Conservation (phyloP, 53 echinoderm and acorn worm genomes). For the Luidia sarsii region DNA sequence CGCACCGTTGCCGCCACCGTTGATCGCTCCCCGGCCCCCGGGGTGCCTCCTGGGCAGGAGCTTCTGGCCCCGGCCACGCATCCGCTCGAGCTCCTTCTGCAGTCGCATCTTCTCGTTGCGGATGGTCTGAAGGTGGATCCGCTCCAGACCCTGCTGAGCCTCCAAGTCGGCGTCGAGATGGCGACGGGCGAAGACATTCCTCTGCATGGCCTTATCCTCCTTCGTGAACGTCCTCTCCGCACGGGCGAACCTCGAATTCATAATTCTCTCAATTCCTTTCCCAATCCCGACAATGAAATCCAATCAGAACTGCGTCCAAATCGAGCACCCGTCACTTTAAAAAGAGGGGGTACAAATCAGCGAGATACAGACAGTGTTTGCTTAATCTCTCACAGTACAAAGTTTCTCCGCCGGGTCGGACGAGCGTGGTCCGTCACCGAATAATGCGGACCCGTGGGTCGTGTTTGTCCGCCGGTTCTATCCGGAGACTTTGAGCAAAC, state of each 20-base stretch:
- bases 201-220: conserved; percentile 63
- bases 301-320: background rate
- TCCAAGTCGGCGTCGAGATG: conserved; percentile 70
- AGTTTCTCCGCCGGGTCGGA: too few species aligned
- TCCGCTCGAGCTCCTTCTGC: conserved; percentile 80
- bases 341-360: too few species aligned
- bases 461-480: conserved; percentile 1
- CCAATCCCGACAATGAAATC: background rate
- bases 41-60: background rate
- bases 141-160: conserved; percentile 76
- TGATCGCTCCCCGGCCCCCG: background rate
- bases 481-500: background rate
- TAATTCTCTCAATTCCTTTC: background rate
- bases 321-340: too few species aligned
- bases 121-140: conserved; percentile 85
- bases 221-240: conserved; percentile 5
- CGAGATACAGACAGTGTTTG: too few species aligned
- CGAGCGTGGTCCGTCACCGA: too few species aligned
- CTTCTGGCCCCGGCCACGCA: conserved; percentile 74
- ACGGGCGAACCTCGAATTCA: conserved; percentile 18
- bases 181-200: conserved; percentile 60
- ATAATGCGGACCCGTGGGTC: too few species aligned
- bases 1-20: conserved; percentile 22
- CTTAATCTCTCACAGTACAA: background rate
- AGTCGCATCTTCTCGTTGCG: conserved; percentile 83